phyloP scores from a whole-genome alignment of 2,888 invertebrate species.

The Endomychus coccineus region DNA sequence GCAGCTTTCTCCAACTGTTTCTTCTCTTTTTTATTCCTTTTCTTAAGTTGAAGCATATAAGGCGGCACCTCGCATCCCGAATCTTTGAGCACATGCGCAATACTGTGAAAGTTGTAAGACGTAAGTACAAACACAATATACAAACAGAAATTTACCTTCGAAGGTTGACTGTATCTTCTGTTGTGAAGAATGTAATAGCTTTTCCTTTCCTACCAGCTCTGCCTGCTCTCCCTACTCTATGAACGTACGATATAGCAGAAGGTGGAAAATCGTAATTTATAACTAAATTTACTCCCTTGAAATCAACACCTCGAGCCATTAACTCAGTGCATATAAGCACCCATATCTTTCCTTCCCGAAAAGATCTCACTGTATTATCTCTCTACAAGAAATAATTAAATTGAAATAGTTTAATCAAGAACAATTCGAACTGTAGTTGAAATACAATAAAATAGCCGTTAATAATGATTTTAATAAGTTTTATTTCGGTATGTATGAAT shows the following conservation, averaged over 20 bases:
- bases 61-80: slow-evolving; percentile 91
- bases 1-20: slow-evolving; percentile 53
- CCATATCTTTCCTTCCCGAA: slow-evolving; percentile 90
- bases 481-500: no score
- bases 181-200: slow-evolving; percentile 92
- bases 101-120: slow-evolving; percentile 48
- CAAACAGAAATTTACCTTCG: slow-evolving; percentile 54
- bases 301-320: slow-evolving; percentile 94
- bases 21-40: slow-evolving; percentile 54
- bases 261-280: slow-evolving; percentile 97
- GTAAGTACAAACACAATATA: background rate
- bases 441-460: no score
- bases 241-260: slow-evolving; percentile 82
- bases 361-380: slow-evolving; percentile 83
- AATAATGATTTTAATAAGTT: no score
- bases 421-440: no score
- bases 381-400: slow-evolving; percentile 52
- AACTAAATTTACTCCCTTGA: slow-evolving; percentile 92
- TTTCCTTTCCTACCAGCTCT: slow-evolving; percentile 83
- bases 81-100: slow-evolving; percentile 82
- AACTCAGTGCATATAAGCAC: slow-evolving; percentile 94
- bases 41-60: slow-evolving; percentile 76
- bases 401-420: no score
- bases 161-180: slow-evolving; percentile 77
- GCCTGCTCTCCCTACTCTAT: slow-evolving; percentile 83